Base-by-base conservation (phyloP, 2,113 vertebrate species). In the Urocynchramus pylzowi region DNA sequence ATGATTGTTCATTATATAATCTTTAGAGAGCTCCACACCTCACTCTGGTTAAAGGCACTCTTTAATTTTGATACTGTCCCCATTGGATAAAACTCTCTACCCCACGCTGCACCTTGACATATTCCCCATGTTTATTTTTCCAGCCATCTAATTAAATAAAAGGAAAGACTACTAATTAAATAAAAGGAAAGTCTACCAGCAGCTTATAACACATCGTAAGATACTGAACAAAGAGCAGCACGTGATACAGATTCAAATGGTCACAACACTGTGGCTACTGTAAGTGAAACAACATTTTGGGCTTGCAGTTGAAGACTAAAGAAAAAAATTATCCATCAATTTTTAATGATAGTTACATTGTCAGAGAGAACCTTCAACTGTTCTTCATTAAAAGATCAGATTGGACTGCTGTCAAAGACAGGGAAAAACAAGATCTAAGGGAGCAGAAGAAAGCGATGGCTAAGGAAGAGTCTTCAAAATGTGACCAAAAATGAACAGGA, bases 291-390 rank as follows among this genome's bases (percentile, higher is more conserved):
- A 86, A 70, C 44, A 59, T 23, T 61, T 95, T 94, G 89, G 89
- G 80, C 69, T 97, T 92, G 67, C 22, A 68, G 49, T 31, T 89
- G 41, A 59, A 91, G 61, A 67, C 85, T 94, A 95, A 79, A 94
- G 49, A 89, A 70, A 89, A 89, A 75, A 93, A 88, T 50, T 35
- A 83, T 52, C 70, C 64, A 81, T 69, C 27, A 30, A 31, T 42
- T 78, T 80, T 95, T 85, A 91, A 92, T 31, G 60, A 76, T 6
- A 21, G 52, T 84, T 67, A 96, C 12, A 9, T 31, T 78, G 60
- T 75, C 88, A 92, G 60, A 90, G 56, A 78, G 65, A 97, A 92
- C 90, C 79, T 97, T 97, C 97, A 97, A 96, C 96, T 97, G 96
- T 90, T 97, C 97, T 96, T 97, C 97, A 85, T 91, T 70, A 78